Percentiles rank a stretch among this genome's conserved stretches.
phyloP scores from a whole-genome alignment of 2,113 vertebrate genomes.

The Malurus cyaneus region DNA sequence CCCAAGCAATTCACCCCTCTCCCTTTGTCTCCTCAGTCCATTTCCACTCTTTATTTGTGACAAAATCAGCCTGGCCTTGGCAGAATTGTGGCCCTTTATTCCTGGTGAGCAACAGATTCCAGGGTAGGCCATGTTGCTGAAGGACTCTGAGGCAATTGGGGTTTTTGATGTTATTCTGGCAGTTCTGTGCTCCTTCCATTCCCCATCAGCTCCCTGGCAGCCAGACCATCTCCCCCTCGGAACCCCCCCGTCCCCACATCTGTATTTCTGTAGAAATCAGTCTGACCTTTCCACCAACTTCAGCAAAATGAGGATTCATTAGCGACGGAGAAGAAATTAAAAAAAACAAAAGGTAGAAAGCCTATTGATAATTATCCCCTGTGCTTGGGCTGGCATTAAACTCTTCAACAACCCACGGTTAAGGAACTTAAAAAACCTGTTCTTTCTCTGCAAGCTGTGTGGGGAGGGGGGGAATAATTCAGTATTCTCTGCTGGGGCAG shows the following conservation, averaged over 20 bases:
- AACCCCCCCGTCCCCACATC: neutral
- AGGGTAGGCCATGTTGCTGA: neutral
- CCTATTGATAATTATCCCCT: constrained; percentile 6
- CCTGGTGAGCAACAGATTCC: neutral
- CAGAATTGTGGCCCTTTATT: neutral
- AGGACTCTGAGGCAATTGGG: neutral
- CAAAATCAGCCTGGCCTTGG: neutral
- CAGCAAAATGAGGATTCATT: neutral
- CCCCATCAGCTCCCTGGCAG: neutral
- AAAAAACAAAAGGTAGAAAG: neutral
- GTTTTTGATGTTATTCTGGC: neutral
- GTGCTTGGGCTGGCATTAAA: neutral
- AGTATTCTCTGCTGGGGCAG: neutral
- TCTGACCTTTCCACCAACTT: neutral
- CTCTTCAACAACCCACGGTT: no score
- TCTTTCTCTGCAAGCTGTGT: neutral
- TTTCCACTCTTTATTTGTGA: neutral
- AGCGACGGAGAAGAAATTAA: neutral
- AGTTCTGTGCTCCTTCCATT: no score
- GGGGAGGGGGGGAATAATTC: neutral
- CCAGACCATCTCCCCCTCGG: neutral
- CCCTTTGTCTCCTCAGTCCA: neutral
- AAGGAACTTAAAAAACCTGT: constrained; percentile 33
- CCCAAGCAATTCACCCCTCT: neutral
- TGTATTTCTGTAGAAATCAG: neutral